Evolutionary conservation across 2,797 vertebrate species (phyloP), one percentile per base, ranked within the genome.

Genomic region (Antennarius maculatus): DNA sequence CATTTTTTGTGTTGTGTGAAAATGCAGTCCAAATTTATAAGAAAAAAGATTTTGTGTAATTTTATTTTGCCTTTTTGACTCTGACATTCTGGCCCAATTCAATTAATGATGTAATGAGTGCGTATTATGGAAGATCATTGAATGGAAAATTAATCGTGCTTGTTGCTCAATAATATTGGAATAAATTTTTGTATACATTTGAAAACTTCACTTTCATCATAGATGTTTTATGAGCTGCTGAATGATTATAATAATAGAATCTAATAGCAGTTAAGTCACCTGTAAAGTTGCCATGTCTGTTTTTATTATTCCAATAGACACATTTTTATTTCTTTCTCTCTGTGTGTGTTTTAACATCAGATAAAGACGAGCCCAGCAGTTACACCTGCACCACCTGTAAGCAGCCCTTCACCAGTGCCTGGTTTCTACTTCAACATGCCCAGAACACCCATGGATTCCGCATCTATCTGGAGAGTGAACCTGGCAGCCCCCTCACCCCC

Each of bases 281-380:
- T 34, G 9, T 34, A 15, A 9, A 34, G 15, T 16, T 9, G 5
- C 46, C 46, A 4, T 4, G 16, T 39, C n/a, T 13, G 6, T 13
- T n/a, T n/a, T 50, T 5, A 9, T 60, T 1, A 31, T 70, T 58
- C 69, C 18, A 46, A 51, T 23, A 15, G 18, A 13, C 39, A 2
- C 50, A 49, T 39, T 81, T 23, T 13, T 61, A 69, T 46, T 87
- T 1, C 15, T 61, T 79, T 89, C 76, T 88, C 82, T 88, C 86
- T 90, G 83, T 91, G 76, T 88, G 15, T 64, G 42, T 12, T 5
- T 8, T 47, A 63, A 55, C 64, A 16, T 48, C 93, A 98, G 97
- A 97, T 94, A 98, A 98, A 95, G 96, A 98, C 76, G 97, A 98
- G 94, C 97, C 97, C 94, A 98, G 96, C 96, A 98, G 95, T 91